Evolutionary conservation across 2,888 invertebrate species (phyloP).

Genomic region (Heliconius ethilla): DNA sequence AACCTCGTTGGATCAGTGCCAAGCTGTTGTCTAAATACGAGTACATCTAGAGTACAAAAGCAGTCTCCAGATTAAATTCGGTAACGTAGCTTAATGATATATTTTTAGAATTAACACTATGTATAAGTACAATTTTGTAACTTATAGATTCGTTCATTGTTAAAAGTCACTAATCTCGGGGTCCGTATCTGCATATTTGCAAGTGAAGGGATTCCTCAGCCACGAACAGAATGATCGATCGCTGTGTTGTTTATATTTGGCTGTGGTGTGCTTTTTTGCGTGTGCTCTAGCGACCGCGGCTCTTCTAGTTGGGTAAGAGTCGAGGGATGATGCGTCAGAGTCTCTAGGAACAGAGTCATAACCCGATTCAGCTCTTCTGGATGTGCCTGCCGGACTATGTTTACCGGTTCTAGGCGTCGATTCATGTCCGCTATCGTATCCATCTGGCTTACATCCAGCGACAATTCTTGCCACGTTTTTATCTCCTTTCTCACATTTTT

Average conservation of each 20-base stretch:
- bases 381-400: conserved; percentile 89
- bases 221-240: conserved; percentile 88
- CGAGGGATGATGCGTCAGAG: conserved; percentile 93
- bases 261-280: conserved; percentile 80
- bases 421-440: conserved; percentile 92
- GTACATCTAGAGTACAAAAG: conserved; percentile 79
- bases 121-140: conserved; percentile 48
- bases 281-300: conserved; percentile 78
- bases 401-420: conserved; percentile 91
- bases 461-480: conserved; percentile 85
- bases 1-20: conserved; percentile 71
- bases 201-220: conserved; percentile 88
- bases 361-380: conserved; percentile 92
- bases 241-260: conserved; percentile 86
- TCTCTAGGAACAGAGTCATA: conserved; percentile 95
- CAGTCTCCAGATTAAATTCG: conserved; percentile 84
- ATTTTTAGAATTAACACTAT: conserved; percentile 60
- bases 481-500: conserved; percentile 84
- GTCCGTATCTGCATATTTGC: conserved; percentile 88
- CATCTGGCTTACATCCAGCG: conserved; percentile 86
- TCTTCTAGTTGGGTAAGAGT: conserved; percentile 83
- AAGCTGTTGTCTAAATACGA: conserved; percentile 74
- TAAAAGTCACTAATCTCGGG: conserved; percentile 86
- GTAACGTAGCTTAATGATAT: conserved; percentile 80
- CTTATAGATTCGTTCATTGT: conserved; percentile 46